Evolutionary conservation across 2,888 invertebrate species (phyloP).

Genomic region (Chrysolina americana): DNA sequence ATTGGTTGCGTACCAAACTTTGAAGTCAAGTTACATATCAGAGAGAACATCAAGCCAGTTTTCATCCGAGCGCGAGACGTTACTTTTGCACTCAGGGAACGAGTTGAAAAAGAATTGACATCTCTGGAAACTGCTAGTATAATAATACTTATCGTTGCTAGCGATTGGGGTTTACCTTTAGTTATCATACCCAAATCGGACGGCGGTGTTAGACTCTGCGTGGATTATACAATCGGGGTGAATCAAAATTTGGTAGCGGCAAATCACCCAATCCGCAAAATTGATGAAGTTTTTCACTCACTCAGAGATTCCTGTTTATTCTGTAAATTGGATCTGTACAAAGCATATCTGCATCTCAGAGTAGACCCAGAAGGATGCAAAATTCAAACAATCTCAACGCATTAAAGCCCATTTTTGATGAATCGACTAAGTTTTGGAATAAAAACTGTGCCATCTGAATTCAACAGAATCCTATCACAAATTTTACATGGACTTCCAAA

Average conservation of each 20-base stretch:
- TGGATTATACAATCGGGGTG: conserved; percentile 52
- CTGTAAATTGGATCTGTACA: conserved; percentile 56
- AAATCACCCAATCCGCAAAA: conserved; percentile 38
- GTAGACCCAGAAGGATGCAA: conserved; percentile 46
- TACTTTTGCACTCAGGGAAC: too few species aligned
- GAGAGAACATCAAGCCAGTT: background rate
- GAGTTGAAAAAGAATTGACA: too few species aligned
- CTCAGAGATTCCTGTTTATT: conserved; percentile 52
- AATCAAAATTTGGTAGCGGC: conserved; percentile 50
- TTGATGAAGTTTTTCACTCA: conserved; percentile 53
- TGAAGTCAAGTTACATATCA: background rate
- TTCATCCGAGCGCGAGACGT: background rate
- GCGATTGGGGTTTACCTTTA: conserved; percentile 50
- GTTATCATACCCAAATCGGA: conserved; percentile 47
- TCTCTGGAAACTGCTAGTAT: conserved; percentile 3
- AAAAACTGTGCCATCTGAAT: conserved; percentile 52
- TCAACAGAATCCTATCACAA: conserved; percentile 50
- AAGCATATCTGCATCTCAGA: conserved; percentile 56
- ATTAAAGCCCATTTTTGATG: background rate
- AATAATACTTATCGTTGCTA: conserved; percentile 28
- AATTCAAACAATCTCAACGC: conserved; percentile 55
- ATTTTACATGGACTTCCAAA: conserved; percentile 46
- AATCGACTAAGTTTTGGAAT: conserved; percentile 52
- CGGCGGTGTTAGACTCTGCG: conserved; percentile 34
- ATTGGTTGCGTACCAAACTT: background rate